These are phyloP conservation scores for Aphelocoma californica DNA, from an alignment of 2,797 vertebrate species.

Conservation along the genomic window DNA sequence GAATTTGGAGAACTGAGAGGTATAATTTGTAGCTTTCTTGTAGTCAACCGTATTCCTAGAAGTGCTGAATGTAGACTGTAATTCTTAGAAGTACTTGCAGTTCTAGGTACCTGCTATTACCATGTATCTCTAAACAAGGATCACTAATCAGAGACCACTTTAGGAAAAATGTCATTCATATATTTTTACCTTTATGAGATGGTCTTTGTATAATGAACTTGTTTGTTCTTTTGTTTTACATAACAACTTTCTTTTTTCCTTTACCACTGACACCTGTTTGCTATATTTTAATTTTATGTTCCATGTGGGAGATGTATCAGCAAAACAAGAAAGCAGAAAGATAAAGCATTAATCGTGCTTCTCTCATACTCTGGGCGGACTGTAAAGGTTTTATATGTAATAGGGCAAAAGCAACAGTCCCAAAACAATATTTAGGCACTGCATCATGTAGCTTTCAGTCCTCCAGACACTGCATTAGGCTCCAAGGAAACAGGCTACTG, in stretches of 20 bases:
- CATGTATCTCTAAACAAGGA: neutral
- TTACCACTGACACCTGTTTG: slow-evolving; percentile 69
- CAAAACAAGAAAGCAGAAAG: slow-evolving; percentile 73
- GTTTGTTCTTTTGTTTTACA: neutral
- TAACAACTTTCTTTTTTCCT: slow-evolving; percentile 76
- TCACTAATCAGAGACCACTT: neutral
- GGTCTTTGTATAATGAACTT: neutral
- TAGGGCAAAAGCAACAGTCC: neutral
- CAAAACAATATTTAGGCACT: neutral
- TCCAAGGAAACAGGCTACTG: neutral
- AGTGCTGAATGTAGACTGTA: neutral
- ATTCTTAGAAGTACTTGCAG: neutral
- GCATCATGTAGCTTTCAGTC: neutral
- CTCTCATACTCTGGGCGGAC: neutral
- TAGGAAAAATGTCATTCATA: neutral
- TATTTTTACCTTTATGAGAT: neutral
- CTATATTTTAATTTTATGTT: slow-evolving; percentile 76
- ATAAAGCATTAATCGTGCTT: slow-evolving; percentile 16
- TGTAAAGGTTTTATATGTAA: neutral
- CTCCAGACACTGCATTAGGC: neutral
- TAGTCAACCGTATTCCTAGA: neutral
- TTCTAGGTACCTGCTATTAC: neutral
- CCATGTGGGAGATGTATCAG: slow-evolving; percentile 65
- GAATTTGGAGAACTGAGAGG: neutral
- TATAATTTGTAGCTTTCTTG: neutral